These are phyloP conservation scores for Dysdera silvatica DNA, from an alignment of 1,140 invertebrate species.

Conservation along the genomic window DNA sequence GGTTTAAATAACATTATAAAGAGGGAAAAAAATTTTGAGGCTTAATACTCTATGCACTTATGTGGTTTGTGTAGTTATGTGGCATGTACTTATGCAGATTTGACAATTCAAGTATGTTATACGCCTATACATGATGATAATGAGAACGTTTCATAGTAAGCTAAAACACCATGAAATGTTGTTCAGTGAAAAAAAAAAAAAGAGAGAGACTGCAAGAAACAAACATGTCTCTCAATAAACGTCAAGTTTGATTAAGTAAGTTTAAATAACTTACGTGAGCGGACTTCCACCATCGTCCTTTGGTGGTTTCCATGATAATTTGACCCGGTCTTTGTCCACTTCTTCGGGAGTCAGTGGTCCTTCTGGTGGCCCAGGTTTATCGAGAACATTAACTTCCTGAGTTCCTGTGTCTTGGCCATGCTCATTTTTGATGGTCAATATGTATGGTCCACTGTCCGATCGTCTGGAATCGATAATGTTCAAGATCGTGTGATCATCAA, in stretches of 20 bases:
- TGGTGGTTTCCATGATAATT: slow-evolving; percentile 86
- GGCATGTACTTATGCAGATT: no score
- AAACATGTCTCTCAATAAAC: background rate
- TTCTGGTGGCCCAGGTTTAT: slow-evolving; percentile 73
- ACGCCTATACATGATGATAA: no score
- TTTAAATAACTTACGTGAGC: slow-evolving; percentile 68
- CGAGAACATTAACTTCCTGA: slow-evolving; percentile 74
- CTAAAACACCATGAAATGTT: background rate
- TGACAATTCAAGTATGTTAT: no score
- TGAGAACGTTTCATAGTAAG: no score
- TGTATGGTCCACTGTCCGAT: slow-evolving; percentile 73
- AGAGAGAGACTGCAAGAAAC: background rate
- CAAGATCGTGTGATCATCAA: slow-evolving; percentile 81
- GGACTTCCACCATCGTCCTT: slow-evolving; percentile 90
- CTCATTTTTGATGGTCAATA: slow-evolving; percentile 71
- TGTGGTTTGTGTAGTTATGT: no score
- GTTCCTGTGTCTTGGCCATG: slow-evolving; percentile 82
- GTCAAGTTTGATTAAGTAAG: background rate
- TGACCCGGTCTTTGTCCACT: slow-evolving; percentile 87
- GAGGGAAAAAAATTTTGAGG: no score
- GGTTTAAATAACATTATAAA: no score
- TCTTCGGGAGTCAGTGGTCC: slow-evolving; percentile 88
- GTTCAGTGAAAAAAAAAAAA: background rate
- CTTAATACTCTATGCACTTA: no score
- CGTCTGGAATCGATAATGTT: slow-evolving; percentile 82